Base-by-base conservation (phyloP, 2,113 vertebrate genomes). In the Rhabdornis inornatus region DNA sequence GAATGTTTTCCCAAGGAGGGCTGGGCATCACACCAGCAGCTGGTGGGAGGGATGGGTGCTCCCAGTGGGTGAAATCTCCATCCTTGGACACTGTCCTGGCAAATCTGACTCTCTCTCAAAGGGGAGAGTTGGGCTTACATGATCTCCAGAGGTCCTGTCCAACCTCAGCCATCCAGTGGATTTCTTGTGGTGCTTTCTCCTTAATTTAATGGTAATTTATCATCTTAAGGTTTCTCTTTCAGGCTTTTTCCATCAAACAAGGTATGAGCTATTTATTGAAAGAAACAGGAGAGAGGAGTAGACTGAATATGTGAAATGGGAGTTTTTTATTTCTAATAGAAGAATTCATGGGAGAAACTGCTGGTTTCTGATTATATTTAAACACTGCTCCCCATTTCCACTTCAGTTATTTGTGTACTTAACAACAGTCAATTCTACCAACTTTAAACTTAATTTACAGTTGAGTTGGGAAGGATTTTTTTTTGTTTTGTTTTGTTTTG, bases 41-140 rank as follows among this genome's bases (percentile, higher is more conserved):
- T 37, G 68, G 21, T 55, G 69, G 40, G 49, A 64, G 59, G 82
- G 53, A 3, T 72, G 55, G 47, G 44, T 49, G 42, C 45, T 28
- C 25, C 25, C 66, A n/a, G 21, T 15, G 30, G 37, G 59, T 30
- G 17, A 25, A 11, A 18, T 53, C 28, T 39, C 25, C 49, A 11
- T 49, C 57, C 44, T 9, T 61, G 42, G 30, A 6, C 14, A 0
- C 21, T 33, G n/a, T 63, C 42, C 68, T 50, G 44, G 53, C 39
- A 42, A 68, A 4, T 19, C 20, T 52, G 60, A 49, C 64, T 28
- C 56, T 50, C 60, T 39, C 33, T 37, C 39, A 10, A 28, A 66
- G 16, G 6, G 5, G 2, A 6, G 9, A 3, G 3, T 7, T 80
- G 44, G 44, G 30, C 2, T 49, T 18, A 2, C 0, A 0, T 20